phyloP scores from a whole-genome alignment of 53 echinoderm and acorn worm genomes.

The Henricia sp. region DNA sequence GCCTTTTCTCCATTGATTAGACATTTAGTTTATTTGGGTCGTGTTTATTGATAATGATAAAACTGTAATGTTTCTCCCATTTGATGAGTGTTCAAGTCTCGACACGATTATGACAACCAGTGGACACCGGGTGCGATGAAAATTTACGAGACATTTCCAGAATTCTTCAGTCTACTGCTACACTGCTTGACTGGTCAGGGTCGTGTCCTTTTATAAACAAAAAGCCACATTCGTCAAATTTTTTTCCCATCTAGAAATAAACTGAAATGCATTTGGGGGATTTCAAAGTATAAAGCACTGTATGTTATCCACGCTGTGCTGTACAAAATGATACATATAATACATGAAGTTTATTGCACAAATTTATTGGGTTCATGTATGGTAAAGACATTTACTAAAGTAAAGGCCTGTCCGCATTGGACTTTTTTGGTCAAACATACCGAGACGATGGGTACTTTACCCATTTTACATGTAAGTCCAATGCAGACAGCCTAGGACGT shows the following conservation, averaged over 20 bases:
- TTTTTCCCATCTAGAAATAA: not conserved
- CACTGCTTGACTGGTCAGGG: not conserved
- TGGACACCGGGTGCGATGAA: not conserved
- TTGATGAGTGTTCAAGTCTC: conserved; percentile 4
- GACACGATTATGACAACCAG: conserved; percentile 7
- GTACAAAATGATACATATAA: no score
- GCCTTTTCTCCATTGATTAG: no score
- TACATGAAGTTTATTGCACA: no score
- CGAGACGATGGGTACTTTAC: no score
- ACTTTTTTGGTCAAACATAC: no score
- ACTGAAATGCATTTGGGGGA: not conserved
- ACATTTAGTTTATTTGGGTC: not conserved
- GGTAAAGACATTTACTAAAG: no score
- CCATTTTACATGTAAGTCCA: no score
- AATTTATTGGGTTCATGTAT: no score
- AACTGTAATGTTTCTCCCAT: conserved; percentile 6
- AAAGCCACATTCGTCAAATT: conserved; percentile 36
- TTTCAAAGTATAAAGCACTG: no score
- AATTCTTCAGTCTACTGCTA: not conserved
- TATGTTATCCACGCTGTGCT: no score
- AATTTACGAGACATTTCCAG: not conserved
- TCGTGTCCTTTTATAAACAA: not conserved
- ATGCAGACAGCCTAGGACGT: no score
- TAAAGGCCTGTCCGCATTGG: no score
- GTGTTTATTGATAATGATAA: conserved; percentile 23